phyloP scores from a whole-genome alignment of 1,140 invertebrate genomes.

The Drosophila jambulina region DNA sequence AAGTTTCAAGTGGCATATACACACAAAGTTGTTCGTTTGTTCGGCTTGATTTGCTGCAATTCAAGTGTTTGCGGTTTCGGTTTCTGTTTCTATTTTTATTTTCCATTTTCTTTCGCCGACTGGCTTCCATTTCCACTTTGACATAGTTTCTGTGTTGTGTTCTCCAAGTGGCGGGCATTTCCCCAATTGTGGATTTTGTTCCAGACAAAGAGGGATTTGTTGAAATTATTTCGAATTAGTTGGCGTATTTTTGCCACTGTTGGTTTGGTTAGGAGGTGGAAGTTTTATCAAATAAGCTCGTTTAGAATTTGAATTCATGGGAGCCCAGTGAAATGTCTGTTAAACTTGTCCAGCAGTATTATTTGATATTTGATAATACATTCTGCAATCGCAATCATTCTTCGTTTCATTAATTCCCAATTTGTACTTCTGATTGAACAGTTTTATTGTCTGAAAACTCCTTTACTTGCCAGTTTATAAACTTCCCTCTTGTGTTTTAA shows the following conservation, averaged over 20 bases:
- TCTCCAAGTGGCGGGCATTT: slow-evolving; percentile 13
- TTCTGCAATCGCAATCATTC: not conserved
- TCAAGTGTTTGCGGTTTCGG: slow-evolving; percentile 17
- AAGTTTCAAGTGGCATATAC: slow-evolving; percentile 60
- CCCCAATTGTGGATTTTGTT: slow-evolving; percentile 10
- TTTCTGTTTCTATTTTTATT: slow-evolving; percentile 22
- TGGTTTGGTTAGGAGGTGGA: not conserved
- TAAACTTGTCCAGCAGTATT: not conserved
- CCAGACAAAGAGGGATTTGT: slow-evolving; percentile 1
- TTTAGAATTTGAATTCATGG: not conserved
- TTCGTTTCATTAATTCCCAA: not conserved
- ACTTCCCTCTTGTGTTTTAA: not conserved
- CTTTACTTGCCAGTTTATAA: not conserved
- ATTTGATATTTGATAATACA: not conserved
- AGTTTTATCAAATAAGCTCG: not conserved
- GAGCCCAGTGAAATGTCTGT: no score
- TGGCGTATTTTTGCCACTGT: not conserved
- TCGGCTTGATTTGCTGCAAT: slow-evolving; percentile 56
- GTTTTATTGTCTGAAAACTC: not conserved
- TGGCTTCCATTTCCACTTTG: slow-evolving; percentile 10
- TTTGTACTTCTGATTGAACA: not conserved
- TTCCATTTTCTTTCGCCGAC: not conserved
- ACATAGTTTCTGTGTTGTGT: slow-evolving; percentile 28
- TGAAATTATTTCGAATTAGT: slow-evolving; percentile 28
- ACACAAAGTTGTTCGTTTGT: slow-evolving; percentile 38